These are phyloP conservation scores for Discoglossus pictus DNA, from an alignment of 2,797 vertebrate species.

Conservation along the genomic window DNA sequence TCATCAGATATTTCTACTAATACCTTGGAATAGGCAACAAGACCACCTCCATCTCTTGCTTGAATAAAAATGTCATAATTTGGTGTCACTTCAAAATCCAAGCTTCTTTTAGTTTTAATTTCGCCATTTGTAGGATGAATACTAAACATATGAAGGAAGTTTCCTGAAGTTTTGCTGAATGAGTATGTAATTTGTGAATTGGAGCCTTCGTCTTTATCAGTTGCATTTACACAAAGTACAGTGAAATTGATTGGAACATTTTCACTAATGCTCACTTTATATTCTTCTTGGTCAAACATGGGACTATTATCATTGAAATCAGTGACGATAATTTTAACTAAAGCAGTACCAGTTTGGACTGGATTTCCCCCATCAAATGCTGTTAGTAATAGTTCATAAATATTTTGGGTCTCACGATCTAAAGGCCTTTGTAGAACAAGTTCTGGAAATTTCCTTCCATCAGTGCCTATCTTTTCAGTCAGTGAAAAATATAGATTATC, in stretches of 20 bases:
- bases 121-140: constrained; percentile 36
- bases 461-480: constrained; percentile 56
- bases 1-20: constrained; percentile 37
- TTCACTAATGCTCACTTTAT: constrained; percentile 46
- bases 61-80: constrained; percentile 57
- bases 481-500: constrained; percentile 64
- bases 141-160: constrained; percentile 17
- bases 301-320: constrained; percentile 50
- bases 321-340: constrained; percentile 40
- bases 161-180: constrained; percentile 33
- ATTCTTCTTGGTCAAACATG: constrained; percentile 39
- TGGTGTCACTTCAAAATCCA: constrained; percentile 57
- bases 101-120: constrained; percentile 26
- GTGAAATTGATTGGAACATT: fast-evolving
- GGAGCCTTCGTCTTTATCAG: neutral
- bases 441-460: constrained; percentile 65
- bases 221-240: constrained; percentile 30
- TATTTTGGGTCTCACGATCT: constrained; percentile 59
- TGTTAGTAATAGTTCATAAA: constrained; percentile 21
- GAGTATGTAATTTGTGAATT: constrained; percentile 42
- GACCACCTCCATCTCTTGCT: constrained; percentile 62
- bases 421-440: constrained; percentile 62
- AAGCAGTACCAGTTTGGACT: constrained; percentile 23
- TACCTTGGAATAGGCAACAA: constrained; percentile 38
- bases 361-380: constrained; percentile 42